Evolutionary conservation across 1,140 invertebrate species (phyloP).

Genomic region (Plutomurus gul): DNA sequence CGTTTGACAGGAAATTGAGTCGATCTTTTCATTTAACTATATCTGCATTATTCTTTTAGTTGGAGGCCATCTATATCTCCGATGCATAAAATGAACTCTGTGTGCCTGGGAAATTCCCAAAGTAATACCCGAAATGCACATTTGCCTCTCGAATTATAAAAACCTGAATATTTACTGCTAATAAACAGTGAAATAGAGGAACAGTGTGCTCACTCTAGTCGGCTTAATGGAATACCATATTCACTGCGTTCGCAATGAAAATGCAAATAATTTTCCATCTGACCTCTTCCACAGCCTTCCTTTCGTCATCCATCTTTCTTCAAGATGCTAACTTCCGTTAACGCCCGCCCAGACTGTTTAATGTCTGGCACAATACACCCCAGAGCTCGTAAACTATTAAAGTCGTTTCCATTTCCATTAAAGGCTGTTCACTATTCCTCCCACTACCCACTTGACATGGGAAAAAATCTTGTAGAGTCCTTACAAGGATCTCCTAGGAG

Average conservation of each 20-base stretch:
- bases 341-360: constrained; percentile 20
- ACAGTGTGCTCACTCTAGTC: too few species aligned
- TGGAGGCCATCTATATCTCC: too few species aligned
- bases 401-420: constrained; percentile 18
- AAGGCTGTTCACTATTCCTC: constrained; percentile 3
- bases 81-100: too few species aligned
- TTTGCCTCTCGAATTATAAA: too few species aligned
- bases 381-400: constrained; percentile 10
- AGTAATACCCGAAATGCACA: too few species aligned
- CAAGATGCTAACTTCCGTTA: constrained; percentile 1
- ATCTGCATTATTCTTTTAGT: too few species aligned
- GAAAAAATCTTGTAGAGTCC: constrained; percentile 8
- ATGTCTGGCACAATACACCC: constrained; percentile 16
- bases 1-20: constrained; percentile 16
- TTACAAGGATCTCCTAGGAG: not conserved
- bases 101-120: too few species aligned
- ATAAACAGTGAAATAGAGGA: too few species aligned
- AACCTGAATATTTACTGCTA: too few species aligned
- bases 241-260: too few species aligned
- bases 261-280: constrained; percentile 23
- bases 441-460: not conserved
- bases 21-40: constrained; percentile 21
- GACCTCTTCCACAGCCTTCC: constrained; percentile 4
- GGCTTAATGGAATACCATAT: too few species aligned
- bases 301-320: constrained; percentile 20